Percentiles rank a stretch among this genome's conserved stretches.
Evolutionary conservation across 1,140 invertebrate genomes (phyloP).

Genomic region (Penaeus indicus): DNA sequence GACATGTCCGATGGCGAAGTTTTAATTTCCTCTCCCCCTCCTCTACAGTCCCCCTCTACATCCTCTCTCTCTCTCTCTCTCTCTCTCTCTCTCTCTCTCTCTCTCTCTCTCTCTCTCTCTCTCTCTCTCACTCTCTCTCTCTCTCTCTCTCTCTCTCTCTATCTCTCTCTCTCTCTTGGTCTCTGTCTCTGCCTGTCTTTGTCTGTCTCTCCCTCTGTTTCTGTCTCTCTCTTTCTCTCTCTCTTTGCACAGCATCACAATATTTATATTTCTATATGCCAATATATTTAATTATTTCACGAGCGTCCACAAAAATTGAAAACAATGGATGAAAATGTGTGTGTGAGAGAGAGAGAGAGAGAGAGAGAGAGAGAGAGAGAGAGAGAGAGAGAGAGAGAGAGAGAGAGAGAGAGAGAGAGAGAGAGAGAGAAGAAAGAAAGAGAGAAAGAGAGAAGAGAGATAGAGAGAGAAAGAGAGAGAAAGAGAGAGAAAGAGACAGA

Average conservation of each 20-base stretch:
- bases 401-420: too few species aligned
- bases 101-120: conserved; percentile 6
- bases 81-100: conserved; percentile 30
- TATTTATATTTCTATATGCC: not conserved
- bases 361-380: too few species aligned
- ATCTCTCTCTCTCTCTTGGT: not conserved
- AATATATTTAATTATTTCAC: not conserved
- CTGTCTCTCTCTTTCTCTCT: conserved; percentile 1
- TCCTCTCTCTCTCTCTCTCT: conserved; percentile 23
- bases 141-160: not conserved
- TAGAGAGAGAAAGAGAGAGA: too few species aligned
- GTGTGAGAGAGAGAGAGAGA: too few species aligned
- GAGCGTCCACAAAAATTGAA: not conserved
- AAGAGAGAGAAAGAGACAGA: too few species aligned
- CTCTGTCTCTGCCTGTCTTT: not conserved
- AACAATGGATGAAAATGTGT: not conserved
- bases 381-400: too few species aligned
- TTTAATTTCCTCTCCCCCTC: too few species aligned
- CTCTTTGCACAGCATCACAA: not conserved
- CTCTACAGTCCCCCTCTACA: too few species aligned
- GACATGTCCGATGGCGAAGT: too few species aligned
- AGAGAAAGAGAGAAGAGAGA: too few species aligned
- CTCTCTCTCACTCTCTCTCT: not conserved
- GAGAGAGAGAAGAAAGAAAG: too few species aligned
- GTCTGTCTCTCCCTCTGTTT: not conserved